Base-by-base conservation (phyloP, 2,888 invertebrate genomes). In the Eumacrocentrus americanus region DNA sequence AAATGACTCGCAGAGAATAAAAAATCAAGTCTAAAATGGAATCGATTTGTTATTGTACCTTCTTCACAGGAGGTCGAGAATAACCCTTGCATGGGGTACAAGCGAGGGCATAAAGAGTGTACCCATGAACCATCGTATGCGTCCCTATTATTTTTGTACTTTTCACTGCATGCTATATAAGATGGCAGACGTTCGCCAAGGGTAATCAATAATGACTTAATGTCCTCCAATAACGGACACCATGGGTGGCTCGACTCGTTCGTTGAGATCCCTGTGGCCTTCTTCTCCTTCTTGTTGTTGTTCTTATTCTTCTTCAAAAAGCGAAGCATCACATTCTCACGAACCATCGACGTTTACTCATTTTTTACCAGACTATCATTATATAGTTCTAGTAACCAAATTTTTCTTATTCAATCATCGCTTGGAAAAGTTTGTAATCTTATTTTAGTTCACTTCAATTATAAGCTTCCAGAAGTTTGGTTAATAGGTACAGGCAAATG, bases 181-280 rank as follows among this genome's bases (percentile, higher is more conserved):
- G 34, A 22, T 23, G 48, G 34, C 35, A 23, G 34, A 35, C 56
- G 37, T 44, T 53, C 56, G 53, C 22, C 55, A 44, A 34, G 44
- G 54, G 54, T 54, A 54, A 78, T 78, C 77, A 77, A 78, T 78
- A 78, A 78, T 78, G 77, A 77, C 78, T 78, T 78, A 78, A 78
- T 78, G 76, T 78, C 78, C 73, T 73, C 69, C 77, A 77, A 78
- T 78, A 78, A 77, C 75, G 71, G 77, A 75, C 78, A 76, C 78
- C 76, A 76, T 78, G 77, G 78, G 78, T 78, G 77, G 78, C 72
- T 72, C 70, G 65, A 65, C 62, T 73, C 72, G 67, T 68, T 70
- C 73, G 70, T 68, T 67, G 65, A 67, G 67, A 69, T 65, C 63
- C 64, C 61, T 68, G 37, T 68, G 63, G 66, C 63, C 69, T 62